Evolutionary conservation across 1,140 invertebrate species (phyloP).

Genomic region (Heliconius nattereri): DNA sequence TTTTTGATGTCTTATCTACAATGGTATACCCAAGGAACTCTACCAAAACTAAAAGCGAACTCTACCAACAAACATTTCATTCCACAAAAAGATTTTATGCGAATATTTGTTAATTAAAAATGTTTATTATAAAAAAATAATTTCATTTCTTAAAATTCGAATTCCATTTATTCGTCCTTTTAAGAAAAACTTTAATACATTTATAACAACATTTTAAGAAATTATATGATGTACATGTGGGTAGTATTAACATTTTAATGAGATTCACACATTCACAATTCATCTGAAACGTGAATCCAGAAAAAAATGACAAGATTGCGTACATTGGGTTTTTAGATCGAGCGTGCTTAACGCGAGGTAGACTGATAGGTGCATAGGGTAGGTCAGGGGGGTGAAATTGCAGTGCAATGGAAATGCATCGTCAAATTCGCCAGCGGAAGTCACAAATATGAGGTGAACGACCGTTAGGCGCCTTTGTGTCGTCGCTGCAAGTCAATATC

Average conservation of each 20-base stretch:
- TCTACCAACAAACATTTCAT: too few relatives aligned
- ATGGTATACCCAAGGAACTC: too few relatives aligned
- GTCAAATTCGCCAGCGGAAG: slow-evolving; percentile 44
- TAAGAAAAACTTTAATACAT: too few relatives aligned
- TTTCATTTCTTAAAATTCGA: too few relatives aligned
- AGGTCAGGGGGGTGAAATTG: slow-evolving; percentile 42
- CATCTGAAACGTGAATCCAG: background rate
- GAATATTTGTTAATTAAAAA: too few relatives aligned
- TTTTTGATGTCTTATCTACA: too few relatives aligned
- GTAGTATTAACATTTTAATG: background rate
- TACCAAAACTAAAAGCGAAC: too few relatives aligned
- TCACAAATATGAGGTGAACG: slow-evolving; percentile 45
- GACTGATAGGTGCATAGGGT: slow-evolving; percentile 29
- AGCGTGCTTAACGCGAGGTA: background rate
- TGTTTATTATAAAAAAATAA: too few relatives aligned
- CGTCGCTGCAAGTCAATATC: slow-evolving; percentile 39
- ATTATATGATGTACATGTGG: too few relatives aligned
- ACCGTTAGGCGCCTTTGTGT: slow-evolving; percentile 44
- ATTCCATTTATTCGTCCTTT: too few relatives aligned
- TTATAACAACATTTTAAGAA: too few relatives aligned
- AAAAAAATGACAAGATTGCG: background rate
- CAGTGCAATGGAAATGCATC: slow-evolving; percentile 40
- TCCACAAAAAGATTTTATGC: too few relatives aligned
- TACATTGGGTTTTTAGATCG: background rate
- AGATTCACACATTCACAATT: background rate